Conservation (phyloP, 2,888 invertebrate genomes). For the Harpalus rufipes region DNA sequence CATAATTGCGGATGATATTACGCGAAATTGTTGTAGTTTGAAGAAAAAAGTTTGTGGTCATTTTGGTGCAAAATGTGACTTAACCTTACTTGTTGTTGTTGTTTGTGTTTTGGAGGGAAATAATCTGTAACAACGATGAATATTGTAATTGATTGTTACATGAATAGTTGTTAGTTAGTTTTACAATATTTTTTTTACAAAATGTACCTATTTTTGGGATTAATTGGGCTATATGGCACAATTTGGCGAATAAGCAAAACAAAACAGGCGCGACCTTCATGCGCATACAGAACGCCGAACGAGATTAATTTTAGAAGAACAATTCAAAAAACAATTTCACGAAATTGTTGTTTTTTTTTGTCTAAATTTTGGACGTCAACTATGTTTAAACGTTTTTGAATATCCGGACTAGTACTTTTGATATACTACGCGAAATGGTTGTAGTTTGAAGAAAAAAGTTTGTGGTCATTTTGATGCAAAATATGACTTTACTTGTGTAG, state of each 20-base stretch:
- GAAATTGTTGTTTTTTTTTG: too few relatives aligned
- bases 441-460: conserved; percentile 19
- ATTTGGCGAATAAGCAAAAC: not conserved
- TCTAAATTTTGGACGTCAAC: conserved; percentile 64
- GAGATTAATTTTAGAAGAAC: too few relatives aligned
- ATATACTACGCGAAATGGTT: conserved; percentile 1
- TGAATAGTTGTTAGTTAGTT: not conserved
- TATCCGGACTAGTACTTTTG: conserved; percentile 69
- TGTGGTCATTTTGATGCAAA: conserved; percentile 29
- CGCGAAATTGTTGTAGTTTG: conserved; percentile 3
- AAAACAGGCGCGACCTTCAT: not conserved
- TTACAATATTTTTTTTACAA: not conserved
- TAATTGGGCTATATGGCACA: not conserved
- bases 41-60: conserved; percentile 44
- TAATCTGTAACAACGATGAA: not conserved
- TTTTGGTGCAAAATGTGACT: conserved; percentile 4
- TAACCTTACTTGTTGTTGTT: not conserved
- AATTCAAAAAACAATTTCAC: too few relatives aligned
- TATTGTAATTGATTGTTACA: not conserved
- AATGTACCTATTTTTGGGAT: not conserved
- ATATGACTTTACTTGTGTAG: not conserved
- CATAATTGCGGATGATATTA: not conserved
- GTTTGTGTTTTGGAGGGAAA: not conserved
- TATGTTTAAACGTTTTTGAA: conserved; percentile 68
- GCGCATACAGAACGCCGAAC: too few relatives aligned